These are phyloP conservation scores for Ips typographus DNA, from an alignment of 1,140 invertebrate species.

Conservation along the genomic window DNA sequence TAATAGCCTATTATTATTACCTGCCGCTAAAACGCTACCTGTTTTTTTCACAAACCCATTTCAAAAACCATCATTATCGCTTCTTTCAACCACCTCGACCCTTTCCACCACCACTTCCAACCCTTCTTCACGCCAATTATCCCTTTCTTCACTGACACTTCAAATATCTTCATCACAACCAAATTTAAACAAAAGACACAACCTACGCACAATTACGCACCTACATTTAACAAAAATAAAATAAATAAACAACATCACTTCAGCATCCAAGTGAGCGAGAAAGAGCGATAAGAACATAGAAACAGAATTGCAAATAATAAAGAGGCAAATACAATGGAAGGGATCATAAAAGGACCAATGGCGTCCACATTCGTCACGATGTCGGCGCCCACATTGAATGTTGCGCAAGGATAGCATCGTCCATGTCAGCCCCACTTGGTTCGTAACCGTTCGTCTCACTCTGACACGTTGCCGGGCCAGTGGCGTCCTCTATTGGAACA, in stretches of 20 bases:
- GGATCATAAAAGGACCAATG: constrained; percentile 50
- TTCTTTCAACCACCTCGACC: constrained; percentile 8
- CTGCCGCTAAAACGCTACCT: constrained; percentile 47
- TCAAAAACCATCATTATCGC: constrained; percentile 20
- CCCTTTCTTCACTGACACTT: too few species aligned
- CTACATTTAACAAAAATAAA: too few species aligned
- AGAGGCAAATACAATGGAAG: constrained; percentile 46
- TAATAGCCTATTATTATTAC: constrained; percentile 51
- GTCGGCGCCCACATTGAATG: constrained; percentile 46
- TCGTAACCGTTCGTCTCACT: constrained; percentile 31
- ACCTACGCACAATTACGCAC: too few species aligned
- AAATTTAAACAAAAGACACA: too few species aligned
- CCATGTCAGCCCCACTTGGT: constrained; percentile 41
- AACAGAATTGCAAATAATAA: constrained; percentile 34
- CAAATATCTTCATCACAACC: too few species aligned
- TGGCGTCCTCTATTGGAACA: constrained; percentile 45
- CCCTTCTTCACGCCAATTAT: not conserved
- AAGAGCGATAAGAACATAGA: constrained; percentile 10
- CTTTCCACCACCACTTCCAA: not conserved
- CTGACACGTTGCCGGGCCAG: constrained; percentile 29
- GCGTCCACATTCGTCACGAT: constrained; percentile 50
- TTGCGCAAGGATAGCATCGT: constrained; percentile 48
- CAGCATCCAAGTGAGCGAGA: not conserved
- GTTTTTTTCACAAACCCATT: constrained; percentile 42
- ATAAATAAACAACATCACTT: too few species aligned